These are phyloP conservation scores for Sebastolobus altivelis DNA, from an alignment of 2,797 vertebrate genomes.

Conservation along the genomic window DNA sequence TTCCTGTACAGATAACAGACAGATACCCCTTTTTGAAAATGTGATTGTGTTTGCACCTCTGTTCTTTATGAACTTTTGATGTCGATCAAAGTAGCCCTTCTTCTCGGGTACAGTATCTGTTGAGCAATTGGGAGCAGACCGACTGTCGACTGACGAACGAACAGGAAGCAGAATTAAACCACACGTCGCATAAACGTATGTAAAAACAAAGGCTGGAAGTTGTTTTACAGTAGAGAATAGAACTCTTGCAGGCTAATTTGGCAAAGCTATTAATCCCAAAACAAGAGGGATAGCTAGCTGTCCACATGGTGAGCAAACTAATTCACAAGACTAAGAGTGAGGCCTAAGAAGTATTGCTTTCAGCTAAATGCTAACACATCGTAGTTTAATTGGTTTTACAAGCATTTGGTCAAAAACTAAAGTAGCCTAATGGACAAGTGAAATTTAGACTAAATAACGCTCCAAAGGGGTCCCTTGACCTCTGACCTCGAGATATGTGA, in stretches of 20 bases:
- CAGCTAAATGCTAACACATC: not conserved
- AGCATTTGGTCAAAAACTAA: not conserved
- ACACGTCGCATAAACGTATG: slow-evolving; percentile 10
- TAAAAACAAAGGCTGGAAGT: not conserved
- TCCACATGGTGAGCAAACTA: not conserved
- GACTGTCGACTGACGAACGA: not conserved
- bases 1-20: slow-evolving; percentile 35
- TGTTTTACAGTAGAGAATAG: not conserved
- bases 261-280: not conserved
- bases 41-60: not conserved
- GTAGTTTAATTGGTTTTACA: not conserved
- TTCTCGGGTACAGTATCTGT: not conserved
- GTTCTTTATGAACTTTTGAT: not conserved
- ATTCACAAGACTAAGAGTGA: not conserved
- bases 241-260: not conserved
- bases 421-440: not conserved
- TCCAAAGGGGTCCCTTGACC: no score
- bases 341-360: not conserved
- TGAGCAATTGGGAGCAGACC: slow-evolving; percentile 2
- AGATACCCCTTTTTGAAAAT: not conserved
- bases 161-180: slow-evolving; percentile 57
- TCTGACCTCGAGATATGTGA: fast-evolving
- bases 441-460: not conserved
- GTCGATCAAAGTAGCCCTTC: not conserved
- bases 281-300: not conserved